phyloP scores from a whole-genome alignment of 2,113 vertebrate species.

The Zosterops hypoxanthus region DNA sequence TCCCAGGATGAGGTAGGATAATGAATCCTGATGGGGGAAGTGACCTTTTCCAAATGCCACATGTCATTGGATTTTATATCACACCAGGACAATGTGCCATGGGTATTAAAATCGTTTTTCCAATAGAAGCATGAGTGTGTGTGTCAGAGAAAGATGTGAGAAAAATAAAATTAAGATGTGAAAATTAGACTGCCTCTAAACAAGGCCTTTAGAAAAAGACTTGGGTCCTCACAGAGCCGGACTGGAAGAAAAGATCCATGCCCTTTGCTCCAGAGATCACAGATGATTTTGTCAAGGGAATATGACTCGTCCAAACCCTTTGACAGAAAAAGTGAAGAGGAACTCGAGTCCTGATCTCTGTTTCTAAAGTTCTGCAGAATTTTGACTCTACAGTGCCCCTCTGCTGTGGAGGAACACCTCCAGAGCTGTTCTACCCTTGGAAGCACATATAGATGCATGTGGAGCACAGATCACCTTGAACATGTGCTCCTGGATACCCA shows the following conservation, averaged over 20 bases:
- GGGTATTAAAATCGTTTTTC: slow-evolving; percentile 98
- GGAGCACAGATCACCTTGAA: background rate
- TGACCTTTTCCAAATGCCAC: slow-evolving; percentile 99
- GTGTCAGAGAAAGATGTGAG: slow-evolving; percentile 71
- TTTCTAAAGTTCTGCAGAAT: background rate
- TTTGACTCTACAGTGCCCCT: background rate
- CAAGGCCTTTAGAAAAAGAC: background rate
- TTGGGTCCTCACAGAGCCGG: background rate
- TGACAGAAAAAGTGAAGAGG: background rate
- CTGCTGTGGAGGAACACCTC: background rate
- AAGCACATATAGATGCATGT: background rate
- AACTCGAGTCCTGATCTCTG: background rate
- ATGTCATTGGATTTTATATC: slow-evolving; percentile 99
- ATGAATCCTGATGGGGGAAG: slow-evolving; percentile 89
- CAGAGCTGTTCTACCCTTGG: background rate
- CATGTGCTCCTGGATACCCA: accelerated
- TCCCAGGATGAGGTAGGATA: slow-evolving; percentile 74
- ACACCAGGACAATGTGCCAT: slow-evolving; percentile 97
- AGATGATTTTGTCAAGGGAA: background rate
- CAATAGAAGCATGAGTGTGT: slow-evolving; percentile 85
- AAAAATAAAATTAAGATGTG: slow-evolving; percentile 67
- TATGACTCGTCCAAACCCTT: background rate
- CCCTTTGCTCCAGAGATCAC: background rate
- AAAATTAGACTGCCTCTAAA: slow-evolving; percentile 51
- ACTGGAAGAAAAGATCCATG: background rate